Evolutionary conservation across 2,113 vertebrate species (phyloP).

Genomic region (Pycnonotus jocosus): DNA sequence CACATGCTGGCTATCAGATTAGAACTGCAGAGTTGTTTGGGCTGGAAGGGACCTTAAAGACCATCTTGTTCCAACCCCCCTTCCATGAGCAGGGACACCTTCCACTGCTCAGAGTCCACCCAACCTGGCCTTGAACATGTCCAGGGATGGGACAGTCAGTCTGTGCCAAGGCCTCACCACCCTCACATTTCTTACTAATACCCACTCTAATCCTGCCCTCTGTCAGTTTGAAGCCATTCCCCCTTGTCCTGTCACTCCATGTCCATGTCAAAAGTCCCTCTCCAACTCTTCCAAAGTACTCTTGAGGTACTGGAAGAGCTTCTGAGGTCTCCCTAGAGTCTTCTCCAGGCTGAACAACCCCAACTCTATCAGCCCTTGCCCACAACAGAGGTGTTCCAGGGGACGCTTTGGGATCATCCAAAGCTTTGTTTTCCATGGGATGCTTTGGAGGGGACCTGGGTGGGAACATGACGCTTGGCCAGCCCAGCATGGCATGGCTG

Average conservation of each 20-base stretch:
- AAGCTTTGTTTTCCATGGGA: background rate
- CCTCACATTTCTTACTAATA: background rate
- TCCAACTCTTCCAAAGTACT: background rate
- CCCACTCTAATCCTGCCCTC: background rate
- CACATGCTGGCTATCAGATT: rapidly evolving
- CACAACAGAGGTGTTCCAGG: background rate
- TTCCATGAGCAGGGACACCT: background rate
- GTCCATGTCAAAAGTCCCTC: background rate
- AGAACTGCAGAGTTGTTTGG: background rate
- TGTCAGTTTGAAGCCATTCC: background rate
- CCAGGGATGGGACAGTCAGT: background rate
- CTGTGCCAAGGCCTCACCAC: background rate
- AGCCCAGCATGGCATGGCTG: rapidly evolving
- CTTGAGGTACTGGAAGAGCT: background rate
- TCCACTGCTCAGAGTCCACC: background rate
- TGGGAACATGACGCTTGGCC: background rate
- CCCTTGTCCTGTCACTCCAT: background rate
- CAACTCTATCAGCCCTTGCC: background rate
- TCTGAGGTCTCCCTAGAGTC: background rate
- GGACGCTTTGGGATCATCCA: background rate
- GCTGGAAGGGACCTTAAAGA: background rate
- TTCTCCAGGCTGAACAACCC: background rate
- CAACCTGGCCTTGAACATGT: background rate
- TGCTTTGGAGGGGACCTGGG: background rate
- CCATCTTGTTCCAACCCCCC: background rate